Evolutionary conservation across 2,113 vertebrate species (phyloP).

Genomic region (Gallinago media): DNA sequence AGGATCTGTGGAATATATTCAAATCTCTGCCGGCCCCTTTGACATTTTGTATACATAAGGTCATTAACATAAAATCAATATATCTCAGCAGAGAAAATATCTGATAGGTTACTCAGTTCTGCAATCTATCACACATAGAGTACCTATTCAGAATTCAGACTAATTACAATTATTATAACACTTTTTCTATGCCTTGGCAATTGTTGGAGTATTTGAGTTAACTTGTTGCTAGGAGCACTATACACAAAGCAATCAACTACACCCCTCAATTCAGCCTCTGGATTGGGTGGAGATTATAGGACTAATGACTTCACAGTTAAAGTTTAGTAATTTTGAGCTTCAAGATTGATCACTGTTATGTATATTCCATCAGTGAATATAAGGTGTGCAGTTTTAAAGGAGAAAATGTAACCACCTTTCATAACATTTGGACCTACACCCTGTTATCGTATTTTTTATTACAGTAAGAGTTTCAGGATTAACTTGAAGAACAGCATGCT

Average conservation of each 20-base stretch:
- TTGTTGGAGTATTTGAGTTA: neutral
- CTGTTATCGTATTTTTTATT: neutral
- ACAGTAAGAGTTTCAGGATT: neutral
- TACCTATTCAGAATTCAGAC: neutral
- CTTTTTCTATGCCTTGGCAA: neutral
- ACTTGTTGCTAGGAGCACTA: neutral
- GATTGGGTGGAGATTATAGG: neutral
- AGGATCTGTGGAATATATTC: neutral
- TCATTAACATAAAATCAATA: neutral
- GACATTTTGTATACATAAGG: neutral
- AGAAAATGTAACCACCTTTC: neutral
- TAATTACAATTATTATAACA: neutral
- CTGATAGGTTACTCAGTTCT: neutral
- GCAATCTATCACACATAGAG: neutral
- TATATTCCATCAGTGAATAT: neutral
- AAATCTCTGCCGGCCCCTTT: neutral
- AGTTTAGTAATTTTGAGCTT: neutral
- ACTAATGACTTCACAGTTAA: neutral
- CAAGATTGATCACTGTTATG: neutral
- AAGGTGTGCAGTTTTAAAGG: neutral
- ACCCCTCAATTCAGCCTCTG: neutral
- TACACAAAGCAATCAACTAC: neutral
- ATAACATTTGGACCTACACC: neutral
- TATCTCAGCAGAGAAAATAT: neutral
- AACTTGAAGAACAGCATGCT: neutral